These are phyloP conservation scores for Pampus argenteus DNA, from an alignment of 2,797 vertebrate species.

Conservation along the genomic window DNA sequence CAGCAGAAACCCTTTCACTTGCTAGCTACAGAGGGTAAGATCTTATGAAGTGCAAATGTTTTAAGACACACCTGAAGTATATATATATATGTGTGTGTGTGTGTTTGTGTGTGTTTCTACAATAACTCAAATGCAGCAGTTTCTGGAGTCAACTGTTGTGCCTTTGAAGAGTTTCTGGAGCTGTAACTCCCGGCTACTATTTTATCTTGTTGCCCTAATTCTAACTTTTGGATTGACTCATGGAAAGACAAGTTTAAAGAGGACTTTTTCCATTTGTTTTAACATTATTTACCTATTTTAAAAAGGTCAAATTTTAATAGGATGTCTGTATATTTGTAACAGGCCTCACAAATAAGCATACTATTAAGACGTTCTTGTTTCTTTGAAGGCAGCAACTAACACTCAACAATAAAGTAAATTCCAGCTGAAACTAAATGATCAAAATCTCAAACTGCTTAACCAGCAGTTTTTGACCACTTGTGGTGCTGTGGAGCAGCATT, in stretches of 20 bases:
- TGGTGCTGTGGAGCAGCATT: too few species aligned
- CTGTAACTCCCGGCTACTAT: constrained; percentile 8
- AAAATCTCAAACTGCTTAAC: neutral
- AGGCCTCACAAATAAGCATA: too few species aligned
- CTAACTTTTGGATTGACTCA: constrained; percentile 21
- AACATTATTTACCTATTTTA: too few species aligned
- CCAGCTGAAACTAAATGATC: neutral
- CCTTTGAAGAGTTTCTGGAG: constrained; percentile 36
- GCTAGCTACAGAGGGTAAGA: constrained; percentile 12
- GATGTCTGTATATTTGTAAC: neutral
- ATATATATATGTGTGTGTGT: too few species aligned
- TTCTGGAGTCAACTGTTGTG: constrained; percentile 20
- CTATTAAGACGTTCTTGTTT: too few species aligned
- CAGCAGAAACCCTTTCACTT: constrained; percentile 5
- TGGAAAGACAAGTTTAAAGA: neutral
- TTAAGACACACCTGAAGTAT: constrained; percentile 19
- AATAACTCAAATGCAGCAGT: constrained; percentile 20
- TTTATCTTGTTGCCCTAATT: constrained; percentile 17
- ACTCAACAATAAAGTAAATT: neutral
- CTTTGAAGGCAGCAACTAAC: neutral
- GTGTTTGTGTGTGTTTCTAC: too few species aligned
- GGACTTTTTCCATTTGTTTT: neutral
- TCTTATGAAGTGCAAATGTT: constrained; percentile 43
- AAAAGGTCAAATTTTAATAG: neutral
- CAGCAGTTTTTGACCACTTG: neutral